phyloP scores from a whole-genome alignment of 2,797 vertebrate species.

The Falco rusticolus region DNA sequence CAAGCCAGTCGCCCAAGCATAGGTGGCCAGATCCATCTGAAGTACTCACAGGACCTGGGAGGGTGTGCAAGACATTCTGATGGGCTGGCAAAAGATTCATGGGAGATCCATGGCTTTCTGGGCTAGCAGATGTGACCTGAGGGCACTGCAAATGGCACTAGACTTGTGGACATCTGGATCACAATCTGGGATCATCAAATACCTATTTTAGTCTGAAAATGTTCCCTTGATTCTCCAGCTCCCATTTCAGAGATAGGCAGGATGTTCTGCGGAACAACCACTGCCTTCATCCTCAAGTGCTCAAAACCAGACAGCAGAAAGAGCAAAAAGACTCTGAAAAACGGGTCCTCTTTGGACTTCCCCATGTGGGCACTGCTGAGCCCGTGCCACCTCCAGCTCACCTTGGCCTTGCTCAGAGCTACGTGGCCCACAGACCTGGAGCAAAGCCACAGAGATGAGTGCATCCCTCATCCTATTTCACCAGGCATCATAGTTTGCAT shows the following conservation, averaged over 20 bases:
- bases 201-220: not conserved
- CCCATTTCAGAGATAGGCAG: not conserved
- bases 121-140: not conserved
- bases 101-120: not conserved
- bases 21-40: not conserved
- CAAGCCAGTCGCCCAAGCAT: not conserved
- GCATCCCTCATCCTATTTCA: rapidly evolving
- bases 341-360: not conserved
- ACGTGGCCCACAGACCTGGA: rapidly evolving
- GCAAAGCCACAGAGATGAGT: not conserved
- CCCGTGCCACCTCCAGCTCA: not conserved
- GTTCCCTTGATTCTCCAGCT: not conserved
- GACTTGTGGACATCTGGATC: not conserved
- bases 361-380: rapidly evolving
- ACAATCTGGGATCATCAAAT: not conserved
- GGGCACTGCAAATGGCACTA: rapidly evolving
- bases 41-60: not conserved
- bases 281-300: not conserved
- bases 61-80: not conserved
- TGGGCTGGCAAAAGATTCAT: too few relatives aligned
- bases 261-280: not conserved
- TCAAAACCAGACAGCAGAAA: not conserved
- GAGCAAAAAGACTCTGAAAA: not conserved
- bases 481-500: rapidly evolving
- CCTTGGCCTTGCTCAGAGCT: not conserved